Evolutionary conservation across 2,113 vertebrate species (phyloP), one percentile per base, ranked within the genome.

Genomic region (Tenebrosternarchus preto): DNA sequence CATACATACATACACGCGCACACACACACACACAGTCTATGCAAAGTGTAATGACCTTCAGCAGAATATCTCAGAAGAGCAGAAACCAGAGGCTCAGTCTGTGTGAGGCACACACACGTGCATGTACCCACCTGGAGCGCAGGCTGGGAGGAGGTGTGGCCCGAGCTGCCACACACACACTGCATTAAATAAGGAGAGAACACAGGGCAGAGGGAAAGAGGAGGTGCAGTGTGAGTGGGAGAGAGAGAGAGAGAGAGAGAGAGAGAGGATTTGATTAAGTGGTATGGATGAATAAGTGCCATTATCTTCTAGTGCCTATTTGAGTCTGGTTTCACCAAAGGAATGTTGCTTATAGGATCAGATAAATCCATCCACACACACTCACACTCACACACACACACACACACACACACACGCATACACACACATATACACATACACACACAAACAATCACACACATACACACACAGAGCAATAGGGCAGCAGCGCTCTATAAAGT

Each of bases 341-440:
- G 83, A 80, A 82, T 82, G 76, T 60, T 66, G 72, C 57, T 71
- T 75, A 76, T 85, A 82, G 57, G 67, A 73, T 79, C 50, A 75
- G 61, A 74, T 46, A 73, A 59, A 73, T 16, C 27, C 17, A 63
- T 50, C 16, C 67, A 77, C 72, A 77, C 80, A 70, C 66, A 50
- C 66, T 11, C 63, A 43, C 39, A 56, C 64, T 57, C 73, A 76
- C 73, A 82, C 63, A 81, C 55, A 76, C 46, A 73, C 50, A 33
- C 39, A 69, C 31, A 31, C 12, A 31, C 25, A 56, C 53, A 60
- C 33, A 43, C 43, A 20, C 33, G 12, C 55, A 43, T 36, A 46
- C 61, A 66, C 73, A 63, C 17, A 64, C 27, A 24, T 25, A 31
- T 24, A 39, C 61, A 67, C 63, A 71, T 57, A 72, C 36, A 73